Conservation (phyloP, 2,888 invertebrate genomes). For the Rhopalosiphum nymphaeae region DNA sequence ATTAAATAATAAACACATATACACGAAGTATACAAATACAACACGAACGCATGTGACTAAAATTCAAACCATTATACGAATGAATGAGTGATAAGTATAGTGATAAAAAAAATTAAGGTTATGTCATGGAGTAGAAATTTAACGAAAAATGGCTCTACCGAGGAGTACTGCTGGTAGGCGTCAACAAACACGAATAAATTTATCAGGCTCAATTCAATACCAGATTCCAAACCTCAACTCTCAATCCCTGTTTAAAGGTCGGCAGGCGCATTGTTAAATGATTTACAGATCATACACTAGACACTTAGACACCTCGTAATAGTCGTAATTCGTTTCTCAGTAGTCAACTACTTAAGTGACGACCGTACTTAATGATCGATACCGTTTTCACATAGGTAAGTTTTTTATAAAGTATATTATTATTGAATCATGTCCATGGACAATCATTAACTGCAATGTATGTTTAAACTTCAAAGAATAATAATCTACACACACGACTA, state of each 20-base stretch:
- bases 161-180: constrained; percentile 29
- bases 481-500: background rate
- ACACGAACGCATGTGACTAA: background rate
- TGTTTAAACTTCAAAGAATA: background rate
- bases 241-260: background rate
- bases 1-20: background rate
- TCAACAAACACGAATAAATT: constrained; percentile 46
- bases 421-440: background rate
- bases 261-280: background rate
- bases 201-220: background rate
- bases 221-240: background rate
- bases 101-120: constrained; percentile 60
- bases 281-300: background rate
- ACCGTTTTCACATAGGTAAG: background rate
- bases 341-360: background rate
- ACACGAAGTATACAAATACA: no score
- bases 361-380: background rate
- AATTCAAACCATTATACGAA: constrained; percentile 12
- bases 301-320: background rate
- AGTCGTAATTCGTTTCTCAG: background rate
- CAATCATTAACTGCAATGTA: background rate
- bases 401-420: background rate
- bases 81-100: background rate
- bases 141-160: constrained; percentile 37
- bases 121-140: constrained; percentile 48